These are phyloP conservation scores for Cyanistes caeruleus DNA, from an alignment of 2,113 vertebrate genomes.

Conservation along the genomic window DNA sequence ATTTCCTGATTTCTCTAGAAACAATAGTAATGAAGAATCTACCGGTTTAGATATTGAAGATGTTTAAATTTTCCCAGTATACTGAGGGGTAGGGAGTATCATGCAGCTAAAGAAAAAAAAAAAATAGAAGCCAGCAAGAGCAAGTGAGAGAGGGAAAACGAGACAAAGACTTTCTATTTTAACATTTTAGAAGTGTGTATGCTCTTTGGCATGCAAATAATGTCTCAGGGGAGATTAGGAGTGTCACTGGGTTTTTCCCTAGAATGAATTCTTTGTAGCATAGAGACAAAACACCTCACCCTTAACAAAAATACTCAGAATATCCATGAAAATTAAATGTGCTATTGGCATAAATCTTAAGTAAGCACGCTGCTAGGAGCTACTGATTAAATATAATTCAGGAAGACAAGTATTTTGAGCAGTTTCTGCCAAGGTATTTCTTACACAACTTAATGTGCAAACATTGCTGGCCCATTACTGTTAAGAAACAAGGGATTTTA, in stretches of 20 bases:
- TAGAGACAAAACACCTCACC: slow-evolving; percentile 4
- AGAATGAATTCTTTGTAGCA: slow-evolving; percentile 28
- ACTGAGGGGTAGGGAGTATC: background rate
- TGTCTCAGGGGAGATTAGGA: slow-evolving; percentile 7
- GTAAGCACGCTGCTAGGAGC: background rate
- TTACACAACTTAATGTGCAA: slow-evolving; percentile 45
- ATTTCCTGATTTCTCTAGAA: background rate
- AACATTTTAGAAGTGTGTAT: background rate
- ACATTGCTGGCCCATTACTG: slow-evolving; percentile 38
- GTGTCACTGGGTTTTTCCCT: background rate
- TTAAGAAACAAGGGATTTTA: slow-evolving; percentile 70
- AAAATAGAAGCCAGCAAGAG: background rate
- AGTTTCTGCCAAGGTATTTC: background rate
- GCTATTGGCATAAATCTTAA: slow-evolving; percentile 34
- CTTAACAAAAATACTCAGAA: slow-evolving; percentile 9
- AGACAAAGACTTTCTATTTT: background rate
- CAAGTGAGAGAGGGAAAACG: background rate
- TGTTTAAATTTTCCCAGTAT: background rate
- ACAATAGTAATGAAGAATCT: background rate
- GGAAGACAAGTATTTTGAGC: slow-evolving; percentile 37
- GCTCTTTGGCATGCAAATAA: slow-evolving; percentile 18
- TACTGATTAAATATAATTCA: background rate
- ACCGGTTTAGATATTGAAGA: background rate
- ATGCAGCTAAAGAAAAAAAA: background rate
- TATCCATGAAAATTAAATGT: background rate